A percentile compares a stretch with the other conserved stretches of the same genome.
These are phyloP conservation scores for Cryptops parisi DNA, from an alignment of 2,888 invertebrate genomes.

Conservation along the genomic window DNA sequence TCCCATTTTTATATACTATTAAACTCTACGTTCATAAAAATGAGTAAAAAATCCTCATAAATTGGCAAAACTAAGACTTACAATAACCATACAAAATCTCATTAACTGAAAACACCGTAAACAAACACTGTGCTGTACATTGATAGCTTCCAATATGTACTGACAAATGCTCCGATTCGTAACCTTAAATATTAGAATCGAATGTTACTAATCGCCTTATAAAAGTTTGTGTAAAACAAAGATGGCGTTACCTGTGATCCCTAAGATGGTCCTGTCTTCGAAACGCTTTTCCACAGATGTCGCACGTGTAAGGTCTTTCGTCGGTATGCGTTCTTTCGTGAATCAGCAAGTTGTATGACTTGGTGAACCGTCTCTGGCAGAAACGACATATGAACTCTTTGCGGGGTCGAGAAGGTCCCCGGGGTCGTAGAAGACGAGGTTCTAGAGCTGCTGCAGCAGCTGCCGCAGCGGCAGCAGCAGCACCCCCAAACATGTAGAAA, in stretches of 20 bases:
- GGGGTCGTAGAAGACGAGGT: slow-evolving; percentile 13
- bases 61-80: too few species aligned
- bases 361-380: slow-evolving; percentile 42
- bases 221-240: neutral
- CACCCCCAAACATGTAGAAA: slow-evolving; percentile 11
- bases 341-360: slow-evolving; percentile 43
- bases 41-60: too few species aligned
- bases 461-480: too few species aligned
- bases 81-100: too few species aligned
- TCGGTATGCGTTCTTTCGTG: slow-evolving; percentile 45
- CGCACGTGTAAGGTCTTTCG: slow-evolving; percentile 43
- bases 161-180: too few species aligned
- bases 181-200: too few species aligned
- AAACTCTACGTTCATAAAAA: too few species aligned
- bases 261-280: slow-evolving; percentile 43
- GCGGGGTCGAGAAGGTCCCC: slow-evolving; percentile 30
- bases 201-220: neutral
- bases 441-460: slow-evolving; percentile 1
- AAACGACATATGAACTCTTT: slow-evolving; percentile 44
- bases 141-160: too few species aligned
- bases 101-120: too few species aligned
- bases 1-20: too few species aligned
- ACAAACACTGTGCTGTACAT: too few species aligned
- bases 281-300: slow-evolving; percentile 42
- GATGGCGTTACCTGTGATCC: slow-evolving; percentile 38